Evolutionary conservation across 2,888 invertebrate species (phyloP), one percentile per base, ranked within the genome.

Genomic region (Nomada hirtipes): DNA sequence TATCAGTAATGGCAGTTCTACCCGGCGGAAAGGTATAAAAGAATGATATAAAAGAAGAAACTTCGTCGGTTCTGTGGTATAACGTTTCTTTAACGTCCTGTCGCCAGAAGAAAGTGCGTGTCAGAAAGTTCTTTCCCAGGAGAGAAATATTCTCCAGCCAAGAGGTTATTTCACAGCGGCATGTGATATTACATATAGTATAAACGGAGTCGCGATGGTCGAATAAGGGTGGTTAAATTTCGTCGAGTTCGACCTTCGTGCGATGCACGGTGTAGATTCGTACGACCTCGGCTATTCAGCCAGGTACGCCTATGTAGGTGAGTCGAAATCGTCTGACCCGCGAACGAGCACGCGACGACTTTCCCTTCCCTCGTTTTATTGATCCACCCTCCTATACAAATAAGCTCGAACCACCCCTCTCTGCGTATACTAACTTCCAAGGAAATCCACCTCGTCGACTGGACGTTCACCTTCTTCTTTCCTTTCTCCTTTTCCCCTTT

Each of bases 301-400:
- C 15, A 47, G 11, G 78, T 47, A 64, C 76, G 83, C 67, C 69
- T 88, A 84, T 83, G 84, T 86, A 86, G 90, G 89, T 89, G 87
- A 90, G 89, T 85, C 85, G 87, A 87, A 89, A 90, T 88, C 88
- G 90, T 88, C 90, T 87, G 90, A 92, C 90, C 87, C 89, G 86
- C 81, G 88, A 89, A 85, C 82, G 87, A 89, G 90, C 92, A 92
- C 91, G 93, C 92, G 90, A 92, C 90, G 91, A 91, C 87, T 83
- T 87, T 88, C 79, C 86, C 92, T 91, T 92, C 92, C 93, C 92
- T 92, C 90, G 90, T 92, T 93, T 91, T 93, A 93, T 93, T 90
- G 93, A 93, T 93, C 93, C 91, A 81, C 88, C 90, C 87, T 90
- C 88, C 91, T 90, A 89, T 92, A 92, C 92, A 92, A 92, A 93